Conservation (phyloP, 2,888 invertebrate species). For the Uropetala carovei region DNA sequence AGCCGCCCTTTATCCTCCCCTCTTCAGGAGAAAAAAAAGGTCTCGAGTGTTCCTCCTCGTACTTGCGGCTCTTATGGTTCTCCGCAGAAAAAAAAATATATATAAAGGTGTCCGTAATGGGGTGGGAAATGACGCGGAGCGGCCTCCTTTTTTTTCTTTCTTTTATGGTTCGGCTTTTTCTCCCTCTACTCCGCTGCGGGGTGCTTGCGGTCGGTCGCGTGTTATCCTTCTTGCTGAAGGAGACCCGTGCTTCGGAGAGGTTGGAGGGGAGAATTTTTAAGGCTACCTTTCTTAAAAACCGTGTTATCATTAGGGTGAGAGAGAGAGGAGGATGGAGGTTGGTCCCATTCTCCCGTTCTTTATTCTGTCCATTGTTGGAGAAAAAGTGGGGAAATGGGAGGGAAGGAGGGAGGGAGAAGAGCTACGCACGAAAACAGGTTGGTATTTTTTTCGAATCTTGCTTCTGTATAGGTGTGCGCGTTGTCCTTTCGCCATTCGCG, state of each 20-base stretch:
- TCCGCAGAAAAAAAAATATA: background rate
- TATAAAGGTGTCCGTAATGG: conserved; percentile 7
- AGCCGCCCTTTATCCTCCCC: background rate
- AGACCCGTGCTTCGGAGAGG: too few species aligned
- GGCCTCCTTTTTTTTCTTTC: background rate
- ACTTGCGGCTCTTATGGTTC: conserved; percentile 9
- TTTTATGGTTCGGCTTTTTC: background rate
- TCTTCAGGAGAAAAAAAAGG: conserved; percentile 3
- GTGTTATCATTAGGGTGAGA: conserved; percentile 17
- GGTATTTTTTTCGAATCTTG: background rate
- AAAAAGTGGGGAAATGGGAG: too few species aligned
- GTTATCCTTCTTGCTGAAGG: background rate
- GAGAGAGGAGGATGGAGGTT: background rate
- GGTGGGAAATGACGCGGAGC: conserved; percentile 2
- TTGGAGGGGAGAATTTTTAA: conserved; percentile 6
- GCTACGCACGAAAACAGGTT: background rate
- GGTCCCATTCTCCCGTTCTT: too few species aligned
- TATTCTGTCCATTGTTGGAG: too few species aligned
- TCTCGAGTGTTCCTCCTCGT: background rate
- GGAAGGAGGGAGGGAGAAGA: too few species aligned
- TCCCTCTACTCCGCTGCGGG: background rate
- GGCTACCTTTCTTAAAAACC: conserved; percentile 5
- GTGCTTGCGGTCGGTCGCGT: conserved; percentile 13
- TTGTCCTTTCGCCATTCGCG: too few species aligned
- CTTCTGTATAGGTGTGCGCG: too few species aligned